Evolutionary conservation across 2,797 vertebrate species (phyloP).

Genomic region (Telmatherina bonti): DNA sequence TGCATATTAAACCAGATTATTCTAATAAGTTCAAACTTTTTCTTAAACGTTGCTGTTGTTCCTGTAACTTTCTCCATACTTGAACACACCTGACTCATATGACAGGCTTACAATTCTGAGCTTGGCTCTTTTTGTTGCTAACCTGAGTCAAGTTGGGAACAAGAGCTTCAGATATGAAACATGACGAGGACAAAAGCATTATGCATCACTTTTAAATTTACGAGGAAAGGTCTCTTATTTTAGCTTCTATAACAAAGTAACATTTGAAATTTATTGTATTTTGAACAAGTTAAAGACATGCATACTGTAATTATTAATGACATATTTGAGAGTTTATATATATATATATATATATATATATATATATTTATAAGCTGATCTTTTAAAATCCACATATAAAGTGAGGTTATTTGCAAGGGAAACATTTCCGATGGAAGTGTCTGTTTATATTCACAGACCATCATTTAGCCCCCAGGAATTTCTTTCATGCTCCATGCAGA

Average conservation of each 20-base stretch:
- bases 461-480: conserved; percentile 37
- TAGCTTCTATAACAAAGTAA: not conserved
- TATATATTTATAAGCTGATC: too few relatives aligned
- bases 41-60: too few relatives aligned
- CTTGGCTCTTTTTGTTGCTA: not conserved
- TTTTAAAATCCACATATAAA: not conserved
- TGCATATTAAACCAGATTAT: too few relatives aligned
- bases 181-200: not conserved
- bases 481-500: conserved; percentile 30
- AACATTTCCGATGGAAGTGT: conserved; percentile 20
- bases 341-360: too few relatives aligned
- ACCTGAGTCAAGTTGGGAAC: not conserved
- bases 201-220: not conserved
- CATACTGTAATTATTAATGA: too few relatives aligned
- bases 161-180: not conserved
- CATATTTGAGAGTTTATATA: not conserved
- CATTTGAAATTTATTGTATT: not conserved
- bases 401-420: conserved; percentile 1
- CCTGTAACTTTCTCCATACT: too few relatives aligned
- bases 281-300: not conserved
- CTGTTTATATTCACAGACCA: conserved; percentile 20
- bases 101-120: too few relatives aligned
- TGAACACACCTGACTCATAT: too few relatives aligned
- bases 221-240: not conserved
- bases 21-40: too few relatives aligned